Evolutionary conservation across 2,888 invertebrate genomes (phyloP).

Genomic region (Unio pictorum): DNA sequence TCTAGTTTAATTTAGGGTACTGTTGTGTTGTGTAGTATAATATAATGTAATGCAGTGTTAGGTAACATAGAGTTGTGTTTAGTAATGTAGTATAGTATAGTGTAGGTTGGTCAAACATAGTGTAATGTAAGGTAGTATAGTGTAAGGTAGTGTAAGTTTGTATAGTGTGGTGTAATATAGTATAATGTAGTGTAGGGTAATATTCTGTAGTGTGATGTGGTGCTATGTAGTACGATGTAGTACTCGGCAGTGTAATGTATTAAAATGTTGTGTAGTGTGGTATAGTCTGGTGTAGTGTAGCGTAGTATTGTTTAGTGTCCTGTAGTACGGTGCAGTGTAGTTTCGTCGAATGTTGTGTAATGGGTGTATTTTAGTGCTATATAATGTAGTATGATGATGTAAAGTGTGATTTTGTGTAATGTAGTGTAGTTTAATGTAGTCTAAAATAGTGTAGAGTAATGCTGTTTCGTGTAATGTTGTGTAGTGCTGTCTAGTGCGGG

Average conservation of each 20-base stretch:
- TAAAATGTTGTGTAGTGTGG: slow-evolving; percentile 12
- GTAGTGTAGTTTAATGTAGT: not conserved
- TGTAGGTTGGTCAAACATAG: too few relatives aligned
- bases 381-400: slow-evolving; percentile 10
- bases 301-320: slow-evolving; percentile 8
- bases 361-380: slow-evolving; percentile 7
- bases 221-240: slow-evolving; percentile 5
- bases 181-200: too few relatives aligned
- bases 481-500: slow-evolving; percentile 4
- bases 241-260: slow-evolving; percentile 9
- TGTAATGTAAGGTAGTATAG: too few relatives aligned
- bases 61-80: too few relatives aligned
- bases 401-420: slow-evolving; percentile 5
- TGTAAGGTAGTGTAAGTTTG: too few relatives aligned
- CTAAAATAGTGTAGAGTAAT: not conserved
- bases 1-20: too few relatives aligned
- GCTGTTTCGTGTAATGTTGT: not conserved
- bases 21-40: too few relatives aligned
- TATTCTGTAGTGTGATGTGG: too few relatives aligned
- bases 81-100: too few relatives aligned
- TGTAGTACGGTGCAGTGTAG: slow-evolving; percentile 11
- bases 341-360: slow-evolving; percentile 11
- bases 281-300: not conserved
- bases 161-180: too few relatives aligned
- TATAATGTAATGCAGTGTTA: too few relatives aligned